A percentile compares a stretch with the other conserved stretches of the same genome.
These are phyloP conservation scores for Coenonympha arcania DNA, from an alignment of 2,888 invertebrate species.

Conservation along the genomic window DNA sequence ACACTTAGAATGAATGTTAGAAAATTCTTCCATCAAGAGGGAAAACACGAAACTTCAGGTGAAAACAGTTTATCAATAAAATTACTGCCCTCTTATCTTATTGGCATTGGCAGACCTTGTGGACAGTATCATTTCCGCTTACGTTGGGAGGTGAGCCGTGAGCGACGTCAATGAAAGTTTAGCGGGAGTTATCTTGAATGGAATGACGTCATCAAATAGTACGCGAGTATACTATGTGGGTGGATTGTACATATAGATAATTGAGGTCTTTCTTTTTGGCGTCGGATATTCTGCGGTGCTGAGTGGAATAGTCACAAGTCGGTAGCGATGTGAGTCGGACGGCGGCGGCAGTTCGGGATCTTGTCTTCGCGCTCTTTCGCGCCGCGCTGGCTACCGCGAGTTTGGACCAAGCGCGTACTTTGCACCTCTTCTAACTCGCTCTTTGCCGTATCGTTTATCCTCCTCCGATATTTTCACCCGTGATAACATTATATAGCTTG, in stretches of 20 bases:
- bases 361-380: slow-evolving; percentile 57
- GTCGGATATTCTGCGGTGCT: slow-evolving; percentile 53
- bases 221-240: slow-evolving; percentile 33
- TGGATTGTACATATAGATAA: slow-evolving; percentile 41
- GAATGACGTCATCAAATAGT: slow-evolving; percentile 59
- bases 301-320: slow-evolving; percentile 65
- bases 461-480: slow-evolving; percentile 40
- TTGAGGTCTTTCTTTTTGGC: slow-evolving; percentile 64
- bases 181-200: slow-evolving; percentile 57
- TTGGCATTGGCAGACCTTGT: not conserved
- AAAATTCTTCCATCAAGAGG: too few relatives aligned
- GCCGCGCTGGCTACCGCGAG: slow-evolving; percentile 55
- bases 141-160: slow-evolving; percentile 27
- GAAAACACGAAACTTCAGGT: too few relatives aligned
- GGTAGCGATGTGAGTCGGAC: slow-evolving; percentile 72
- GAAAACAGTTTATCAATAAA: too few relatives aligned
- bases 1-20: too few relatives aligned
- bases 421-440: slow-evolving; percentile 42
- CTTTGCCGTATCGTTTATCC: slow-evolving; percentile 36
- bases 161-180: slow-evolving; percentile 46
- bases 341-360: slow-evolving; percentile 44
- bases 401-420: slow-evolving; percentile 57
- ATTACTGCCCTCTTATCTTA: too few relatives aligned
- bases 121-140: not conserved
- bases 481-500: slow-evolving; percentile 32